Evolutionary conservation across 2,888 invertebrate genomes (phyloP).

Genomic region (Cancer borealis): DNA sequence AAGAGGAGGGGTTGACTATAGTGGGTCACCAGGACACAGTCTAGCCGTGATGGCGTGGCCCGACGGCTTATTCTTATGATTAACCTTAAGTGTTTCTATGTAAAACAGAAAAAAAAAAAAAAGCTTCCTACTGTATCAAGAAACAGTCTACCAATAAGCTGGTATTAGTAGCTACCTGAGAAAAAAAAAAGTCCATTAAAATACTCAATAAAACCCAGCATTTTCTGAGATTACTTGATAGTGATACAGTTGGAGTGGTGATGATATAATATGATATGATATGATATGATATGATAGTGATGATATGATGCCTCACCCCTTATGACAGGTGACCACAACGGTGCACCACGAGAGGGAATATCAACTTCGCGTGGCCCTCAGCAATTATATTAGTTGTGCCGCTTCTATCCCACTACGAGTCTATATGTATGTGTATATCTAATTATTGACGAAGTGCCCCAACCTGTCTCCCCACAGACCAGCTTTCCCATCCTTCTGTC

Average conservation of each 20-base stretch:
- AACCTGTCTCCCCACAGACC: not conserved
- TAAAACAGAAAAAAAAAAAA: too few relatives aligned
- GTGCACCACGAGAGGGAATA: not conserved
- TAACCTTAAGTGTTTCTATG: too few relatives aligned
- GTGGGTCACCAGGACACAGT: not conserved
- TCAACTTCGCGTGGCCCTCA: not conserved
- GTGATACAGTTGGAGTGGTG: not conserved
- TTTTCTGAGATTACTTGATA: not conserved
- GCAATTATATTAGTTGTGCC: not conserved
- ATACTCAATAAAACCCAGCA: not conserved
- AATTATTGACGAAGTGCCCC: not conserved
- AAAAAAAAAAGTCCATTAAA: not conserved
- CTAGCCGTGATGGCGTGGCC: not conserved
- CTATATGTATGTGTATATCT: not conserved
- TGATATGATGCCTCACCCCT: not conserved
- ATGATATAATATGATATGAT: not conserved
- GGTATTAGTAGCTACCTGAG: too few relatives aligned
- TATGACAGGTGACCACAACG: not conserved
- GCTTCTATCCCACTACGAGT: not conserved
- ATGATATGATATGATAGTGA: not conserved
- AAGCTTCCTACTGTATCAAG: too few relatives aligned
- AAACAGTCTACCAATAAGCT: too few relatives aligned
- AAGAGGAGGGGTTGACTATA: not conserved
- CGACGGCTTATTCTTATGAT: not conserved
- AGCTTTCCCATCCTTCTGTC: too few relatives aligned